Conservation (phyloP, 2,113 vertebrate species). For the Ciconia maguari region DNA sequence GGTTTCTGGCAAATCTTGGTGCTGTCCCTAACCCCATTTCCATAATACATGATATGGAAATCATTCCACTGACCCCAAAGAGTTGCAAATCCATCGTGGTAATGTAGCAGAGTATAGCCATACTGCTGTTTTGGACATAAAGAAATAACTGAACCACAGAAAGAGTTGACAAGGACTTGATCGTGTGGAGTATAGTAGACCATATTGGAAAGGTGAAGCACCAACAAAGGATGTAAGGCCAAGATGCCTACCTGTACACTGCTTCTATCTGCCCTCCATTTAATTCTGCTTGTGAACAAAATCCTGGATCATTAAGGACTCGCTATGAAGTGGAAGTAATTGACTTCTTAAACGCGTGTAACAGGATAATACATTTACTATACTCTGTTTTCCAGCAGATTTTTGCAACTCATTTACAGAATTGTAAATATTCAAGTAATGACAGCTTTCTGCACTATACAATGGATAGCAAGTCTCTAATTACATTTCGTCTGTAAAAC, state of each 20-base stretch:
- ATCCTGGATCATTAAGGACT: background rate
- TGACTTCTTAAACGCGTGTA: background rate
- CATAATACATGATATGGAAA: background rate
- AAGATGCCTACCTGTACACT: background rate
- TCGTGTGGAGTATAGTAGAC: background rate
- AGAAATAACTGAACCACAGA: background rate
- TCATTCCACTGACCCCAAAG: background rate
- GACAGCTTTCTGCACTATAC: background rate
- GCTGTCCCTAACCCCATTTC: background rate
- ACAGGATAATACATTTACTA: background rate
- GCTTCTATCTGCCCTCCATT: background rate
- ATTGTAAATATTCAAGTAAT: background rate
- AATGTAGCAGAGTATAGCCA: background rate
- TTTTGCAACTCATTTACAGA: background rate
- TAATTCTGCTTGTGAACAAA: background rate
- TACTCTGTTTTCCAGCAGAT: background rate
- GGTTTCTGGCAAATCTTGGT: background rate
- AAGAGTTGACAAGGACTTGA: background rate
- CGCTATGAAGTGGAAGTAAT: background rate
- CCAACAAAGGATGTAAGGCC: background rate
- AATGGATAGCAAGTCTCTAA: background rate
- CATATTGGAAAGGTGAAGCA: background rate
- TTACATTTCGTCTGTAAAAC: background rate
- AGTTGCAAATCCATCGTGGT: background rate
- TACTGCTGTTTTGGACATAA: background rate